Evolutionary conservation across 2,113 vertebrate genomes (phyloP), one percentile per base, ranked within the genome.

Genomic region (Typhlomys cinereus): DNA sequence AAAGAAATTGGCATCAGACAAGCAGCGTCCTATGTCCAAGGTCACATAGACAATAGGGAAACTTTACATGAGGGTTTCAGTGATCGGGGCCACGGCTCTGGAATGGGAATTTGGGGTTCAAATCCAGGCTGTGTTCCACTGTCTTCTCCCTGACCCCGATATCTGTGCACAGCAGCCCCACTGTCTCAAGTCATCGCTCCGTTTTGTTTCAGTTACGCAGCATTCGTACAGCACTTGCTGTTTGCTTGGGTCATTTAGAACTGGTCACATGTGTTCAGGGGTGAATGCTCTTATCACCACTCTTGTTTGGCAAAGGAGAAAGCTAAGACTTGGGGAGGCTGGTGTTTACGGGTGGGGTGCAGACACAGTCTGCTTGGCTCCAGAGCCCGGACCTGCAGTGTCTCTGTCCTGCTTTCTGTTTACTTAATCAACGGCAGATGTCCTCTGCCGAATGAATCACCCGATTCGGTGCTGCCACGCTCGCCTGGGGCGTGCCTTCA

Each of bases 371-470:
- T 1, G 1, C 78, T 44, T 15, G 64, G 48, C 82, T 85, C 41
- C 48, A 9, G 34, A 48, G 57, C 36, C 25, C 8, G 31, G 15
- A 54, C 75, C 44, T 46, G 36, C 34, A 70, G 71, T 44, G 29
- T 73, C 54, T 29, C 4, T 0, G 23, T 48, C 78, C 54, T 67
- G 54, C 20, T 41, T 39, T 76, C 75, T 91, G 31, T 84, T 81
- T 54, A 14, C 74, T 88, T 80, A 80, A 83, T 85, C 82, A 70
- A 83, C 15, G 36, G 46, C 61, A n/a, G 54, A 50, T 41, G 39
- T 61, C 29, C 69, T 44, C 54, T 17, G 62, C 76, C 79, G 85
- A 86, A 73, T 88, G 81, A 79, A 71, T 93, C 92, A 94, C 46
- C n/a, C 1, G 4, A 44, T 41, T 52, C 54, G 41, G 69, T 54